Evolutionary conservation across 2,888 invertebrate species (phyloP).

Genomic region (Portevinia maculata): DNA sequence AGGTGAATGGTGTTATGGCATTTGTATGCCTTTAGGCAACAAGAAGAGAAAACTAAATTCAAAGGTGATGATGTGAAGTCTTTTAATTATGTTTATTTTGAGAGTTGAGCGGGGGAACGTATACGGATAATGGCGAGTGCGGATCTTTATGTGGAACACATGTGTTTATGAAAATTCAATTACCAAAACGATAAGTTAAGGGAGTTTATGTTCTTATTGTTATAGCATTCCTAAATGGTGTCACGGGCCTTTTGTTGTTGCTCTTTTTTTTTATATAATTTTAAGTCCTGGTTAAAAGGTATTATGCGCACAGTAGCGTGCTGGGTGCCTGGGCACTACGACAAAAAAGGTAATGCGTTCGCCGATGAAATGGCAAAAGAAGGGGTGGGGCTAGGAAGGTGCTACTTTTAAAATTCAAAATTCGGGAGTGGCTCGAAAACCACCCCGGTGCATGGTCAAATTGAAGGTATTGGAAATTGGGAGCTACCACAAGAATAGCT

Average conservation of each 20-base stretch:
- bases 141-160: constrained; percentile 34
- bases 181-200: constrained; percentile 50
- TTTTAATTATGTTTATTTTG: constrained; percentile 70
- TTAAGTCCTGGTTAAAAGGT: no score
- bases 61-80: constrained; percentile 59
- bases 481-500: no score
- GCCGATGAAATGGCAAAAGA: no score
- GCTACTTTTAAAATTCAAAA: no score
- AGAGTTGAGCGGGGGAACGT: neutral
- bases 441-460: no score
- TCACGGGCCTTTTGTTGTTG: neutral
- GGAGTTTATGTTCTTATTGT: constrained; percentile 54
- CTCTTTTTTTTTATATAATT: neutral
- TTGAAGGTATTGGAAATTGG: no score
- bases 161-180: constrained; percentile 67
- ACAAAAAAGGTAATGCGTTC: no score
- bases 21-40: constrained; percentile 32
- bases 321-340: no score
- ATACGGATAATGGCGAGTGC: no score
- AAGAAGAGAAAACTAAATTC: constrained; percentile 13
- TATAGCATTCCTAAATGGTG: constrained; percentile 3
- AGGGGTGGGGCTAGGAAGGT: no score
- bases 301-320: no score
- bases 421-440: no score
- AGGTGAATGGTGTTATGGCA: constrained; percentile 39